Evolutionary conservation across 2,113 vertebrate genomes (phyloP), one percentile per base, ranked within the genome.

Genomic region (Misgurnus mizolepis): DNA sequence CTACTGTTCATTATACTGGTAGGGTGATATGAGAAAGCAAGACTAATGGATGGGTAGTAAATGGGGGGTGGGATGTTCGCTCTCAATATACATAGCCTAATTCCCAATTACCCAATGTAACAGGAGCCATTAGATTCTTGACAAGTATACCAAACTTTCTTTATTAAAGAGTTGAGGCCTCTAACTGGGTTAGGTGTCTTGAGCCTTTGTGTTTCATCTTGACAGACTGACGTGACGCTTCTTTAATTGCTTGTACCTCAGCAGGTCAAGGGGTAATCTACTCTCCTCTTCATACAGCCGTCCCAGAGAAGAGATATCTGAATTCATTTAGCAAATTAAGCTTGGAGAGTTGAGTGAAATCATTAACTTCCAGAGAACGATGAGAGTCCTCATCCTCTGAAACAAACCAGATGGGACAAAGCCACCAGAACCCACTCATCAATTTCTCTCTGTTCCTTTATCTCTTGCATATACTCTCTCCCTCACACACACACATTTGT

Each of bases 141-240:
- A 92, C 91, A 92, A 76, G 88, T 90, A 88, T 86, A 89, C 89
- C 87, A 87, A 91, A 92, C 87, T 91, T 90, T 89, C 86, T 86
- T 91, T 89, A 90, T 90, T 90, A 86, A 84, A 78, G 85, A 84
- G 84, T 85, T 87, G 82, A 85, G 82, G 85, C 45, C 76, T 87
- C 80, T 84, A 91, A 92, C 88, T 91, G 90, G 89, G 90, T 92
- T 89, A 89, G 86, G 89, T 81, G 88, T 88, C 91, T 85, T 85
- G 91, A 91, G 92, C 89, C 81, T 88, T 85, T 69, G 82, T 80
- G 69, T 82, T 58, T 78, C 83, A 5, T 79, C 80, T 45, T 89
- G 87, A 89, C 85, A 89, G 86, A 86, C 84, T 80, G 69, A 66
- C 47, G 68, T 80, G 84, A 83, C 80, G 76, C 80, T 82, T 87